phyloP scores from a whole-genome alignment of 2,888 invertebrate genomes.

The Griposia aprilina region DNA sequence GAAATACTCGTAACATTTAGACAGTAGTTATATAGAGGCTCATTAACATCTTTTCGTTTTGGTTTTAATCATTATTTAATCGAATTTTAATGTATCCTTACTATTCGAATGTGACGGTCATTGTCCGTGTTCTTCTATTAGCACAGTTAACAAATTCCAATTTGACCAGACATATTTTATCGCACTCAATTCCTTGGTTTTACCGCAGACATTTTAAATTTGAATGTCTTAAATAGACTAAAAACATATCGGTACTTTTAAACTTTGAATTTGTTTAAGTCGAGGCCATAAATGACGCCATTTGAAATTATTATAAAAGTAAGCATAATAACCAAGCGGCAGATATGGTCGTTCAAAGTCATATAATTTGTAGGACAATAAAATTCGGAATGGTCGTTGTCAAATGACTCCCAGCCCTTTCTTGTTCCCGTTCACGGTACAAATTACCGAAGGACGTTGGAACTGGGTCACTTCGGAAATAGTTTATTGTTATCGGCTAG shows the following conservation, averaged over 20 bases:
- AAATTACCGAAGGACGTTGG: conserved; percentile 90
- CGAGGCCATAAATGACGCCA: conserved; percentile 76
- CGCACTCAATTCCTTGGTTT: conserved; percentile 65
- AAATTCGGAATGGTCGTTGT: conserved; percentile 80
- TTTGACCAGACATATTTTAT: conserved; percentile 73
- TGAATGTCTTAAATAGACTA: conserved; percentile 65
- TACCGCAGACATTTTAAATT: conserved; percentile 68
- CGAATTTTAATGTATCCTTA: conserved; percentile 82
- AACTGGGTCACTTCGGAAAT: conserved; percentile 91
- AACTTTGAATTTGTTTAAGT: conserved; percentile 69
- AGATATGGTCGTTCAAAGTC: conserved; percentile 77
- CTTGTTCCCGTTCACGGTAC: conserved; percentile 90
- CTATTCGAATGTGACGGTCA: conserved; percentile 74
- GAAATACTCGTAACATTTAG: conserved; percentile 78
- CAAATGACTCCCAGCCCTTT: conserved; percentile 88
- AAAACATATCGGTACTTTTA: conserved; percentile 63
- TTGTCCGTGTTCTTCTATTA: conserved; percentile 77
- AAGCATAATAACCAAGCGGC: conserved; percentile 74
- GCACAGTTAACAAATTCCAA: conserved; percentile 80
- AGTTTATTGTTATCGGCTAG: conserved; percentile 91
- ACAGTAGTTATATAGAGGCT: conserved; percentile 74
- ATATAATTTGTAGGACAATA: conserved; percentile 79
- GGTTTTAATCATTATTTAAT: conserved; percentile 83
- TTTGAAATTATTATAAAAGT: conserved; percentile 69
- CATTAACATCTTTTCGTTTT: conserved; percentile 80